Evolutionary conservation across 2,113 vertebrate genomes (phyloP), one percentile per base, ranked within the genome.

Genomic region (Malurus melanocephalus): DNA sequence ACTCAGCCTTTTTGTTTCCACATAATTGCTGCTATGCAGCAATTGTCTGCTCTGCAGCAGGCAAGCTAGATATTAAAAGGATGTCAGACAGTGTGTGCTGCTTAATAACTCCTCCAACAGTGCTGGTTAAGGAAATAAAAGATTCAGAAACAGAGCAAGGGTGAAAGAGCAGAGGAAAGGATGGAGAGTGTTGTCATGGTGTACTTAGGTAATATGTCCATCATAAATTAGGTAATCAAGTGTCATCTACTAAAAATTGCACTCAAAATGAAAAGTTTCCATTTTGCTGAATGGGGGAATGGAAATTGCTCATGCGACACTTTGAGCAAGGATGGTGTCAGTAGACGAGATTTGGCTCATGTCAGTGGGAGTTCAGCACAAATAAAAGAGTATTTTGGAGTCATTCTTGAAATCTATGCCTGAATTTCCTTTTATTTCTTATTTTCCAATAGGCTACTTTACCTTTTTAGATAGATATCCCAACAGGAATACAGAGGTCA

Each of bases 11-110:
- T 88, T 95, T 89, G 87, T 95, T 91, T 75, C 66, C 26, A 4
- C 62, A 16, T 82, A 94, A 94, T 95, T 95, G 57, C 57, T 95
- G 46, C 64, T 84, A 38, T 65, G 53, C 51, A 85, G 73, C 84
- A 80, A 62, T 74, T 88, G 80, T 83, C 52, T 93, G 43, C 42
- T 90, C 73, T 87, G 43, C 45, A 87, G 75, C 80, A 92, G 48
- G 42, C 76, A 92, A 91, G 30, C 46, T 61, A 68, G 83, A 32
- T 93, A 57, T 92, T 90, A 86, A 80, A 67, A 91, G 51, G 26
- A 16, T 93, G 80, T 93, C 51, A 85, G 86, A 78, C 21, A 45
- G 62, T 51, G 13, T 35, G 17, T 73, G 38, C 55, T 93, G 33
- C 69, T 92, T 79, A 90, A 38, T 86, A 79, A 78, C 66, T 85